Base-by-base conservation (phyloP, 2,888 invertebrate species). In the Dendrolimus houi region DNA sequence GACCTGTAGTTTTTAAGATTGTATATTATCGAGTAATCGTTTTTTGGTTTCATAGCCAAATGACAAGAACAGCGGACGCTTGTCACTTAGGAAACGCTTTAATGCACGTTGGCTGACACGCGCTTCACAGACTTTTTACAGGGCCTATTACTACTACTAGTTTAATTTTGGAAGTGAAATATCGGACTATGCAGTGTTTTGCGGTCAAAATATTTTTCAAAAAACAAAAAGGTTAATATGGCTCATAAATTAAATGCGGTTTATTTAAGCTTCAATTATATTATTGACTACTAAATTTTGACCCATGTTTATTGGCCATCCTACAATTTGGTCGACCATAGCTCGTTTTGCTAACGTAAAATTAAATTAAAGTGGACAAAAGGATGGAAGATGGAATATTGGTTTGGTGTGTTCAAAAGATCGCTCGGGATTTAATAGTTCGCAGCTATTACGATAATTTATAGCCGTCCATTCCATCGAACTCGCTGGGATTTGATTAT, bases 391-490 rank as follows among this genome's bases (percentile, higher is more conserved):
- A 9, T 47, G 12, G 47, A 10, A 47, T 47, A 47, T 47, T 47
- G 47, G 12, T 47, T 47, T 47, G 47, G 8, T 47, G 52, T 55
- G 55, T 12, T 13, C 54, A 53, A 10, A 52, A 14, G 12, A 13
- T 10, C 13, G 53, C 9, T 10, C 12, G 47, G 47, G 66, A 74
- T 70, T 77, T 78, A 77, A 82, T 85, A 80, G 81, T 85, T 84
- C 77, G 77, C 74, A 79, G 80, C 79, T 84, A 89, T 90, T 89
- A 88, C 75, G 79, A 85, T 89, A 90, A 90, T 88, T 88, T 89
- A 90, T 88, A 87, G 87, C 81, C 79, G 79, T 86, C 88, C 88
- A 85, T 77, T 63, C 74, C 79, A 74, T 74, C 74, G 74, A 79
- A 79, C 76, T 80, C 75, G 73, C 76, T 71, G 79, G 79, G 84